Evolutionary conservation across 1,140 invertebrate genomes (phyloP), one percentile per base, ranked within the genome.

Genomic region (Elysia chlorotica): DNA sequence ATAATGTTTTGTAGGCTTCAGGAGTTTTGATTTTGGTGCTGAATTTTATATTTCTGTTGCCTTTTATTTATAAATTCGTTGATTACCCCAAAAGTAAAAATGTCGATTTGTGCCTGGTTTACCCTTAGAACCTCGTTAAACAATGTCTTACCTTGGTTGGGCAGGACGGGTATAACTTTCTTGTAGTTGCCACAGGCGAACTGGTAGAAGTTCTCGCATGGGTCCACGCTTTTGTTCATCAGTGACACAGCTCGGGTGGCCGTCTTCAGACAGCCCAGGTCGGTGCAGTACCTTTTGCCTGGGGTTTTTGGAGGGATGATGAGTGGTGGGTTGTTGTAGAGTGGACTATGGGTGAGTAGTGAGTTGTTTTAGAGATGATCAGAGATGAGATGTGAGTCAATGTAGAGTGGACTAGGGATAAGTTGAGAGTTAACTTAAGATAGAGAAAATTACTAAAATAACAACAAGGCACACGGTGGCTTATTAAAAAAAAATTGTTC

Each of bases 201-300:
- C 56, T 88, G 77, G 78, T 88, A 90, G 79, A 91, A 91, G 82
- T 91, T 87, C 3, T 87, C 85, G 81, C 90, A 91, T 0, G 90
- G 90, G 67, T 90, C 84, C 0, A 88, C 83, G 17, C 82, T 82
- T 19, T 75, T 76, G 76, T 90, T 89, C 85, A 89, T 87, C 41
- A 79, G 78, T 21, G 71, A 67, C 35, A 81, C 71, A 2, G 74
- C 74, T 33, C 80, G 79, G 0, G 80, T 66, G 0, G 79, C 77
- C 14, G 78, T 77, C 67, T 81, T 79, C 25, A 85, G 72, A 63
- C 84, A 86, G 2, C 74, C 25, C 14, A 31, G 36, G 48, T 66
- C 57, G n/a, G 35, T 61, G 70, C 76, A 78, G 0, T 41, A 36
- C 1, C 36, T 48, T 33, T 57, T 14, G n/a, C 62, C 41, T n/a